Conservation (phyloP, 1,140 invertebrate genomes). For the Formica exsecta region DNA sequence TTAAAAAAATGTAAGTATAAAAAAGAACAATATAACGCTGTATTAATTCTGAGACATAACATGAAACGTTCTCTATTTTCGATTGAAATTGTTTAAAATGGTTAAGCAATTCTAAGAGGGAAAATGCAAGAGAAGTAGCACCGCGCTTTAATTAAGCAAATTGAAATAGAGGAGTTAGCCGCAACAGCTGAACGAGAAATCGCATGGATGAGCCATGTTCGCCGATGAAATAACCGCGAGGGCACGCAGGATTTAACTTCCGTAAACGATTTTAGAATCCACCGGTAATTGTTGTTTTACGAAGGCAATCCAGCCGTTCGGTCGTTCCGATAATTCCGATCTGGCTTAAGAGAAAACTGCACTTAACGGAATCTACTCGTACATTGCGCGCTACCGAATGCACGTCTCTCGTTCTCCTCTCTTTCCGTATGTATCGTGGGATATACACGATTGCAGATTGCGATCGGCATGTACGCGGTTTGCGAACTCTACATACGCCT, state of each 20-base stretch:
- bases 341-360: conserved; percentile 46
- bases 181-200: not conserved
- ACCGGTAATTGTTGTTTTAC: conserved; percentile 72
- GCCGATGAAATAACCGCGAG: conserved; percentile 65
- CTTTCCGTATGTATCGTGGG: not conserved
- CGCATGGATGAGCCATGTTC: not conserved
- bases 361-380: conserved; percentile 14
- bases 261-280: conserved; percentile 60
- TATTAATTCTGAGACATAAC: conserved; percentile 29
- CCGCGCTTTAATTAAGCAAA: conserved; percentile 67
- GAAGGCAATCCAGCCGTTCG: conserved; percentile 54
- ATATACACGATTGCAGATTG: conserved; percentile 64
- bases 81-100: conserved; percentile 4
- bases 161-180: conserved; percentile 59
- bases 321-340: conserved; percentile 59
- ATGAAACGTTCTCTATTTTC: conserved; percentile 23
- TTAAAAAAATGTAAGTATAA: not conserved
- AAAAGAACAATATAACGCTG: too few species aligned
- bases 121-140: not conserved
- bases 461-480: conserved; percentile 63
- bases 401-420: not conserved
- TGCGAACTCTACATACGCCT: conserved; percentile 27
- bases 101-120: conserved; percentile 1
- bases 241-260: conserved; percentile 41
- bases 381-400: not conserved